Evolutionary conservation across 2,113 vertebrate genomes (phyloP).

Genomic region (Brachirus orientalis): DNA sequence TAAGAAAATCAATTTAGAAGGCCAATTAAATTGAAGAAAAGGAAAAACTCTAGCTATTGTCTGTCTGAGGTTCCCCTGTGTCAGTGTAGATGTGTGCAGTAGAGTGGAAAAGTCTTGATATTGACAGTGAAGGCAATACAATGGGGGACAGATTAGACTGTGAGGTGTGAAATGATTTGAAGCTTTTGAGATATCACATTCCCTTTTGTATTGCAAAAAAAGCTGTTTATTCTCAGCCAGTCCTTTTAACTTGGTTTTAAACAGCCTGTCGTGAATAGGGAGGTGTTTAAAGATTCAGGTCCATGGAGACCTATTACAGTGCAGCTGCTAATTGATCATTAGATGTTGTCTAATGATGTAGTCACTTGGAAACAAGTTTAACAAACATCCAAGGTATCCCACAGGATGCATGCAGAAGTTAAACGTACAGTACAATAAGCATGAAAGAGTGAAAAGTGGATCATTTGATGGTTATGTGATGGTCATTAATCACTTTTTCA

Average conservation of each 20-base stretch:
- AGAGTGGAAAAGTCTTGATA: no score
- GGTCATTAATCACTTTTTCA: slow-evolving; percentile 2
- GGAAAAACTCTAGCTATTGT: not conserved
- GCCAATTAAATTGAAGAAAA: not conserved
- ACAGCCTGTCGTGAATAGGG: slow-evolving; percentile 33
- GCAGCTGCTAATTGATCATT: slow-evolving; percentile 55
- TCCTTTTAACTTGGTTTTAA: not conserved
- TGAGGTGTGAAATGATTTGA: not conserved
- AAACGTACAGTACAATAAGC: slow-evolving; percentile 1
- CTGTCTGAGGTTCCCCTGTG: not conserved
- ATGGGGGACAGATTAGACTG: slow-evolving; percentile 9
- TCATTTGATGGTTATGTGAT: slow-evolving; percentile 8
- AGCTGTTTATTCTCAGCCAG: slow-evolving; percentile 18
- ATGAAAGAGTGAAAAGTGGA: not conserved
- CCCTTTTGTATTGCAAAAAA: not conserved
- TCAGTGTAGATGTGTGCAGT: not conserved
- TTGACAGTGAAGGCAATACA: not conserved
- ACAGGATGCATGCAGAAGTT: not conserved
- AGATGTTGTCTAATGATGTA: slow-evolving; percentile 5
- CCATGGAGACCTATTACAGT: slow-evolving; percentile 66
- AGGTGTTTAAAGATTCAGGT: slow-evolving; percentile 42
- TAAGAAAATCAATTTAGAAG: slow-evolving; percentile 4
- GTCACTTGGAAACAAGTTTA: slow-evolving; percentile 24
- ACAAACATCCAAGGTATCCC: slow-evolving; percentile 10
- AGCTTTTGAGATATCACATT: slow-evolving; percentile 2